Base-by-base conservation (phyloP, 1,140 invertebrate species). In the Homarus americanus region DNA sequence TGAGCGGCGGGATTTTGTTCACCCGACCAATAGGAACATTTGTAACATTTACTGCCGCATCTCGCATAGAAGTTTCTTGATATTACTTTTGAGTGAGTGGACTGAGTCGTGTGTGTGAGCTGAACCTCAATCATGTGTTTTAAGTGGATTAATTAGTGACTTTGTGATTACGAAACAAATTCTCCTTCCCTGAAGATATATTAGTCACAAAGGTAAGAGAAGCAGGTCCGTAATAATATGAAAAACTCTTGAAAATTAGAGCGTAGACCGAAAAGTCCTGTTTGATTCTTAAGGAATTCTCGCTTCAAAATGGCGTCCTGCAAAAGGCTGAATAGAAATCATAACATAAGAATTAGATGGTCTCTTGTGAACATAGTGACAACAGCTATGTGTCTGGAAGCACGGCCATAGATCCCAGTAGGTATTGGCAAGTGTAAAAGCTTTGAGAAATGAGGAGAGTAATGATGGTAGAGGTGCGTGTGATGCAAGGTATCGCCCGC, bases 11-110 rank as follows among this genome's bases (percentile, higher is more conserved):
- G 41, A 80, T 80, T 32, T 32, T n/a, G 28, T 2, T 4, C n/a
- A 17, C 28, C 78, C 28, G 36, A 49, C 78, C 78, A 44, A 80
- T 80, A 24, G 78, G 38, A 49, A n/a, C 38, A 15, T 3, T 49
- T 28, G 40, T 80, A 44, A 44, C 78, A 80, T 44, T 32, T 10
- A 41, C 28, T 28, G 40, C 78, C 78, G 78, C 78, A 80, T 80
- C 78, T 80, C 78, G 24, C 78, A 53, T 80, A 80, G 78, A 80
- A 80, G 78, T 80, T 80, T 80, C 78, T 80, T 80, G 78, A 49
- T 80, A 80, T 44, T 80, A 80, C 78, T 80, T 80, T 80, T 80
- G 78, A 80, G 78, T 80, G 78, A 80, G 78, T 80, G 78, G 78
- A 80, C 78, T 80, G 78, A 80, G 78, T 80, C 78, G 78, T 80